Evolutionary conservation across 1,140 invertebrate genomes (phyloP).

Genomic region (Saccostrea cuccullata): DNA sequence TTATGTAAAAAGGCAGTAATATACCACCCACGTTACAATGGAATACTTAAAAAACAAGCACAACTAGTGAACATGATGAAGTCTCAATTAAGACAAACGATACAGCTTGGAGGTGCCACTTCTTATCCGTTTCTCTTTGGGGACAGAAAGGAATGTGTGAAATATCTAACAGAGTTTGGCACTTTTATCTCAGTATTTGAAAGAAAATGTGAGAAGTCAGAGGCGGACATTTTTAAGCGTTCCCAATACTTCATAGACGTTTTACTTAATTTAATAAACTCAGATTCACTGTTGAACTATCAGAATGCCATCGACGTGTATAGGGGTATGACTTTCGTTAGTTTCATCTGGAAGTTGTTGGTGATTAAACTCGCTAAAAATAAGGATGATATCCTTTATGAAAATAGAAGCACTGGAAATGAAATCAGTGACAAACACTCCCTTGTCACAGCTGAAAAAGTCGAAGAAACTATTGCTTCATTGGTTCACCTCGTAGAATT

Average conservation of each 20-base stretch:
- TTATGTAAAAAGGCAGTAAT: neutral
- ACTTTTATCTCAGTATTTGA: neutral
- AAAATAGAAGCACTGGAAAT: neutral
- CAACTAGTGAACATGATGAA: neutral
- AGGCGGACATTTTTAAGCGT: neutral
- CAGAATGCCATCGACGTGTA: neutral
- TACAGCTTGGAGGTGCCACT: neutral
- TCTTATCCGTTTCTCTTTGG: neutral
- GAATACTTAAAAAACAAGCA: neutral
- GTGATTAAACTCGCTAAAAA: neutral
- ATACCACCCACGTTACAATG: slow-evolving; percentile 33
- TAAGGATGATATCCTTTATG: neutral
- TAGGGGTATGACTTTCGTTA: neutral
- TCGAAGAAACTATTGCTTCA: neutral
- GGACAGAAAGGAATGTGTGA: neutral
- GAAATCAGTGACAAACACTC: neutral
- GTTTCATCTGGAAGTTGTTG: neutral
- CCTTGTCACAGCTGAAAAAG: neutral
- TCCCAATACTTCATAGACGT: neutral
- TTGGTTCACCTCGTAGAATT: neutral
- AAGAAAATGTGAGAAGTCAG: neutral
- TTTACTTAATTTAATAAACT: neutral
- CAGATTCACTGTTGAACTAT: neutral
- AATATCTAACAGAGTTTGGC: neutral
- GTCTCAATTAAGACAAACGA: neutral